A percentile compares a stretch with the other conserved stretches of the same genome.
Evolutionary conservation across 2,797 vertebrate genomes (phyloP).

Genomic region (Diceros bicornis): DNA sequence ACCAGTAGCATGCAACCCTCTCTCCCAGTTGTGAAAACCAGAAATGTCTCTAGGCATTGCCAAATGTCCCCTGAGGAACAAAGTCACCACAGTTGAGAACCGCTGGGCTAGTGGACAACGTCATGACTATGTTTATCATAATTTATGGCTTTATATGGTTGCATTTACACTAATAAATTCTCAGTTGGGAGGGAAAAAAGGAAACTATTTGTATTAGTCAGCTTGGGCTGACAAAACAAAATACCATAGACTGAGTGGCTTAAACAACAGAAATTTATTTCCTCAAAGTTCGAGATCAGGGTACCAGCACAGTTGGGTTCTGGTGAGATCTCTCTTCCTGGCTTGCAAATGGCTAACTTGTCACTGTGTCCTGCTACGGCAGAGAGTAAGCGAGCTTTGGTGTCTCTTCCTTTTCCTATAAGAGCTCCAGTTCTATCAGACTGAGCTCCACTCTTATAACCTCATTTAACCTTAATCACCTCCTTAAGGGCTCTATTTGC

Average conservation of each 20-base stretch:
- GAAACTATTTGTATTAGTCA: not conserved
- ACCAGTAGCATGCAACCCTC: not conserved
- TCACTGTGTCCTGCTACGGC: not conserved
- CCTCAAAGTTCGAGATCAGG: not conserved
- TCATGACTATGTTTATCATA: not conserved
- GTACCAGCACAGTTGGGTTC: not conserved
- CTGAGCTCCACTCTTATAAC: not conserved
- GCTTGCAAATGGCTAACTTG: not conserved
- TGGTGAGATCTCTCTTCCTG: not conserved
- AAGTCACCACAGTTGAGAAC: slow-evolving; percentile 8
- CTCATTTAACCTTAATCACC: not conserved
- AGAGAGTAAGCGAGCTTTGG: not conserved
- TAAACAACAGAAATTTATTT: not conserved
- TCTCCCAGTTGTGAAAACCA: not conserved
- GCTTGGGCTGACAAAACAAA: not conserved
- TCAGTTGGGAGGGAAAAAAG: not conserved
- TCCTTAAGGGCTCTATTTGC: not conserved
- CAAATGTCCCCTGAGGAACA: not conserved
- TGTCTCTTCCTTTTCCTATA: not conserved
- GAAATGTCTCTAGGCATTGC: not conserved
- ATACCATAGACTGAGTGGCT: not conserved
- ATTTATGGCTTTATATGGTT: not conserved
- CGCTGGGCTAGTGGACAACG: not conserved
- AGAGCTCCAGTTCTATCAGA: not conserved
- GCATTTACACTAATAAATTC: slow-evolving; percentile 12